Evolutionary conservation across 2,888 invertebrate genomes (phyloP).

Genomic region (Scaptodrosophila latifasciaeformis): DNA sequence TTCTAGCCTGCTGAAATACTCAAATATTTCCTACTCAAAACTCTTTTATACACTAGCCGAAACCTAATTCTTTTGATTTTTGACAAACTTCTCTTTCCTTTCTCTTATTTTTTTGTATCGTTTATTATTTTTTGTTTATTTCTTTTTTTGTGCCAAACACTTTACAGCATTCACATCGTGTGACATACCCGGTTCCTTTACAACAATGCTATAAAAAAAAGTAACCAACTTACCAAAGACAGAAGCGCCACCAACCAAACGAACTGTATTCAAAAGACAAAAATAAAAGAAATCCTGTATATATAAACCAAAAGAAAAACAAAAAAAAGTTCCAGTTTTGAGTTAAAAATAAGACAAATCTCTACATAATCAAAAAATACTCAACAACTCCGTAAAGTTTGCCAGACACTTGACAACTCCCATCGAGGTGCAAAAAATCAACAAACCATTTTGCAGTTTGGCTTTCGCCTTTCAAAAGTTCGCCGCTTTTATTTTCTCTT

Average conservation of each 20-base stretch:
- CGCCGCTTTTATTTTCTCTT: conserved; percentile 3
- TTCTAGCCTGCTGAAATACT: no score
- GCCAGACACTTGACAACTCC: conserved; percentile 11
- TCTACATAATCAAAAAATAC: no score
- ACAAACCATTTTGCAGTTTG: conserved; percentile 16
- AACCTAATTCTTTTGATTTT: conserved; percentile 33
- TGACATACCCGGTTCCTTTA: conserved; percentile 72
- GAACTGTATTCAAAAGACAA: background rate
- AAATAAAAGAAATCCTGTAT: conserved; percentile 1
- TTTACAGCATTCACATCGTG: conserved; percentile 74
- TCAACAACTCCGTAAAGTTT: conserved; percentile 1
- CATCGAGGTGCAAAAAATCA: conserved; percentile 31
- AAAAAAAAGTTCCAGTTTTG: conserved; percentile 15
- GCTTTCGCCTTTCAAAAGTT: no score
- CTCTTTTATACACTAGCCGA: no score
- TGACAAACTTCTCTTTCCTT: conserved; percentile 1
- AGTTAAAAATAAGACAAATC: no score
- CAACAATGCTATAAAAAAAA: conserved; percentile 66
- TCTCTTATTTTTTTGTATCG: conserved; percentile 1
- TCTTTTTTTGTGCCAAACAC: conserved; percentile 56
- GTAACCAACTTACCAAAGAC: conserved; percentile 43
- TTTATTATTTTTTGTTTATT: conserved; percentile 34
- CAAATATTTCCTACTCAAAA: no score
- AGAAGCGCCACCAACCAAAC: conserved; percentile 46
- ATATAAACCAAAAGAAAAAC: conserved; percentile 38